Evolutionary conservation across 2,888 invertebrate genomes (phyloP).

Genomic region (Thelaira solivaga): DNA sequence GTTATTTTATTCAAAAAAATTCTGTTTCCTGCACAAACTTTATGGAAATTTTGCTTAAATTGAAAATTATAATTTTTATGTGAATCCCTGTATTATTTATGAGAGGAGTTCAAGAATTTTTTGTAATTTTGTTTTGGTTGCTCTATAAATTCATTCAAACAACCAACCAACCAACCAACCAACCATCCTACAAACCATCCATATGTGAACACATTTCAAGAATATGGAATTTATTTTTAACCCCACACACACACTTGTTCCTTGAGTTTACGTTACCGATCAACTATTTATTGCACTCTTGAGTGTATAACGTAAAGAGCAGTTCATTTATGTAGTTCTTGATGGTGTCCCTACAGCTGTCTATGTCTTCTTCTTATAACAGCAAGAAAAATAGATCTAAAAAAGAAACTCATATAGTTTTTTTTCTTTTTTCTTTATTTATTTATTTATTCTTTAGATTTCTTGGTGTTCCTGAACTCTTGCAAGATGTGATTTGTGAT

Average conservation of each 20-base stretch:
- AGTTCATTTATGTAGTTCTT: constrained; percentile 34
- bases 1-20: too few relatives aligned
- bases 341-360: constrained; percentile 46
- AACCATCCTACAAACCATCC: constrained; percentile 20
- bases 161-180: constrained; percentile 23
- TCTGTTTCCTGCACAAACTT: too few relatives aligned
- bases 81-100: constrained; percentile 37
- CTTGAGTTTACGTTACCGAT: constrained; percentile 42
- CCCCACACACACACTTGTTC: constrained; percentile 74
- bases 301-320: constrained; percentile 35
- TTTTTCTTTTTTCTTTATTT: too few relatives aligned
- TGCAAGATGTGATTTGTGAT: too few relatives aligned
- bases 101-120: constrained; percentile 2
- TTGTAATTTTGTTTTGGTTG: constrained; percentile 30
- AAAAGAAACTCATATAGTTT: constrained; percentile 24
- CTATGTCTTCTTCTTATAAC: background rate
- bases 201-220: constrained; percentile 51
- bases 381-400: background rate
- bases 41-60: too few relatives aligned
- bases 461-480: constrained; percentile 38
- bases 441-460: constrained; percentile 60
- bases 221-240: constrained; percentile 72
- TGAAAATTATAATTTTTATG: too few relatives aligned
- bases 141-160: constrained; percentile 39
- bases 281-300: constrained; percentile 27